Conservation (phyloP, 2,113 vertebrate genomes). For the Caranx ignobilis region DNA sequence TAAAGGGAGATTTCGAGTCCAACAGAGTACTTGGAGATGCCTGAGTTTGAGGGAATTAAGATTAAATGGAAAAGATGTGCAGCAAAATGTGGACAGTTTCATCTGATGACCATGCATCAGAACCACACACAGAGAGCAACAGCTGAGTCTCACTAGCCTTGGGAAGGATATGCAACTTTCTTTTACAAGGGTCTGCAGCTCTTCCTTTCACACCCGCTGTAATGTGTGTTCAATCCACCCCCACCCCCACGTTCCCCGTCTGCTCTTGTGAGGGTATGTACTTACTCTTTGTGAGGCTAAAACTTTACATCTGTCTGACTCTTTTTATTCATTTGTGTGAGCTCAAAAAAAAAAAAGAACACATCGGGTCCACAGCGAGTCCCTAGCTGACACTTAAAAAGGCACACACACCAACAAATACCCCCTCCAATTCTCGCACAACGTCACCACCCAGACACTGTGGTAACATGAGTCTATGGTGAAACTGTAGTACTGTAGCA, state of each 20-base stretch:
- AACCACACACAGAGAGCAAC: neutral
- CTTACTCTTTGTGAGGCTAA: neutral
- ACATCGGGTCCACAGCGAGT: constrained; percentile 13
- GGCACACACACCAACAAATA: constrained; percentile 12
- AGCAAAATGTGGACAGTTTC: constrained; percentile 32
- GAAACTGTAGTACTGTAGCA: constrained; percentile 64
- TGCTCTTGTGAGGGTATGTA: constrained; percentile 1
- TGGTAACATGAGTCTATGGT: constrained; percentile 64
- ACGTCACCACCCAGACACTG: constrained; percentile 49
- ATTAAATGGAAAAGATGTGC: constrained; percentile 33
- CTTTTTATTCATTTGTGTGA: constrained; percentile 13
- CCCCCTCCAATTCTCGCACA: constrained; percentile 26
- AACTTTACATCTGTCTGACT: constrained; percentile 24
- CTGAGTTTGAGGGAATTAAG: neutral
- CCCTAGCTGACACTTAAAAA: neutral
- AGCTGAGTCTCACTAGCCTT: neutral
- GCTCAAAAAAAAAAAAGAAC: neutral
- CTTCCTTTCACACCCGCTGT: constrained; percentile 53
- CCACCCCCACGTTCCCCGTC: neutral
- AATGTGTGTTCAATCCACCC: constrained; percentile 18
- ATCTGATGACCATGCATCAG: constrained; percentile 6
- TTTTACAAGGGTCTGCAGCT: constrained; percentile 47
- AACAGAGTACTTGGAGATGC: constrained; percentile 45
- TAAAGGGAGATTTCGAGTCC: constrained; percentile 53
- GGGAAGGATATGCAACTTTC: neutral